Percentiles rank a stretch among this genome's conserved stretches.
Evolutionary conservation across 2,797 vertebrate species (phyloP).

Genomic region (Dipus sagitta): DNA sequence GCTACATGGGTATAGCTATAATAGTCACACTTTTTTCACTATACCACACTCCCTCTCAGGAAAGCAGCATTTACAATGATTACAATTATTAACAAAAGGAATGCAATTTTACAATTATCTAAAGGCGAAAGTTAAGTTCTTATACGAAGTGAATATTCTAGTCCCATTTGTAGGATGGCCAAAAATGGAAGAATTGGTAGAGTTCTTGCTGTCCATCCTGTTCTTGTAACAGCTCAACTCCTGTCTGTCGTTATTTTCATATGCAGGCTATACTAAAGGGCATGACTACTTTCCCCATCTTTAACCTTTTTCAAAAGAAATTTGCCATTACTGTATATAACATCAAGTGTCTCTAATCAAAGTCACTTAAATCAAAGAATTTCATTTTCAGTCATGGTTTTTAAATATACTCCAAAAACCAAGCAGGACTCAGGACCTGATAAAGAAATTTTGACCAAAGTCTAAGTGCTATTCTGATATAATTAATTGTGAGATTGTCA

Average conservation of each 20-base stretch:
- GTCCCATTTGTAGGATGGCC: constrained; percentile 9
- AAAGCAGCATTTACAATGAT: not conserved
- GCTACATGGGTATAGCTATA: not conserved
- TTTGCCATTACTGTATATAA: not conserved
- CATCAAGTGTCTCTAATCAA: constrained; percentile 6
- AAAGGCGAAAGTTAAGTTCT: not conserved
- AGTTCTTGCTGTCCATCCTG: not conserved
- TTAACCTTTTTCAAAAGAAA: constrained; percentile 7
- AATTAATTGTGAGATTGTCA: constrained; percentile 1
- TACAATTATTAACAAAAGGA: not conserved
- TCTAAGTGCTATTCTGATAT: not conserved
- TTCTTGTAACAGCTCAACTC: not conserved
- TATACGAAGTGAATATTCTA: constrained; percentile 13
- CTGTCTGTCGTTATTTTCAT: constrained; percentile 35
- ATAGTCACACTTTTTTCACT: not conserved
- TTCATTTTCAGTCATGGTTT: not conserved
- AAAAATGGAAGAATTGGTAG: constrained; percentile 32
- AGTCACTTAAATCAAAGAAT: not conserved
- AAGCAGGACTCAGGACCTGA: not conserved
- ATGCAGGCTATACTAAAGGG: not conserved
- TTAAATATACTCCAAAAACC: constrained; percentile 47
- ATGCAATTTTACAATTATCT: constrained; percentile 33
- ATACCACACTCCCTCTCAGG: not conserved
- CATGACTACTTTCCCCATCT: not conserved
- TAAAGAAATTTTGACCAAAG: not conserved